Evolutionary conservation across 1,140 invertebrate genomes (phyloP).

Genomic region (Eumaeus atala): DNA sequence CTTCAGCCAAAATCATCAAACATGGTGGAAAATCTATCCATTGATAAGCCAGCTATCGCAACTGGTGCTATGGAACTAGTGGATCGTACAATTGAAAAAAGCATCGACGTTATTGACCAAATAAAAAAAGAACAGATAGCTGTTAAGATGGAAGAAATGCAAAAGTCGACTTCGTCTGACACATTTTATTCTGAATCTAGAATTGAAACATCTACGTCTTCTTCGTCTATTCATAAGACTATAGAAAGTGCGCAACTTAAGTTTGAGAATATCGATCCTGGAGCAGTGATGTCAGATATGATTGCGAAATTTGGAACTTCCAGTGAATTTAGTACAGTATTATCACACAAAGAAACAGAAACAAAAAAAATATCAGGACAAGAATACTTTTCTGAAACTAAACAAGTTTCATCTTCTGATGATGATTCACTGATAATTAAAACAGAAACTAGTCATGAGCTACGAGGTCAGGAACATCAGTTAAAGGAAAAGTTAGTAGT

Average conservation of each 20-base stretch:
- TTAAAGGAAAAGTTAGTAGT: slow-evolving; percentile 64
- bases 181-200: slow-evolving; percentile 57
- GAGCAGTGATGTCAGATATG: slow-evolving; percentile 62
- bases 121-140: slow-evolving; percentile 64
- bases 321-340: slow-evolving; percentile 56
- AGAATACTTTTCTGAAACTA: slow-evolving; percentile 68
- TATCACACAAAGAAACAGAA: slow-evolving; percentile 69
- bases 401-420: slow-evolving; percentile 66
- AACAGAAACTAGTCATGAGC: slow-evolving; percentile 65
- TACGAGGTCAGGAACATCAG: slow-evolving; percentile 69
- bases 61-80: slow-evolving; percentile 62
- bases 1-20: slow-evolving; percentile 63
- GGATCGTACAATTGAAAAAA: slow-evolving; percentile 65
- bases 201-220: slow-evolving; percentile 59
- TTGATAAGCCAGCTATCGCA: slow-evolving; percentile 66
- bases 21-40: slow-evolving; percentile 62
- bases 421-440: slow-evolving; percentile 70
- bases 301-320: slow-evolving; percentile 49
- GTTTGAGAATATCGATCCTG: slow-evolving; percentile 59
- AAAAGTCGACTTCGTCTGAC: slow-evolving; percentile 48
- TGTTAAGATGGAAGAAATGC: slow-evolving; percentile 59
- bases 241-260: slow-evolving; percentile 51
- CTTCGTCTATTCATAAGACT: slow-evolving; percentile 60
- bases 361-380: slow-evolving; percentile 68
- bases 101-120: slow-evolving; percentile 66